Evolutionary conservation across 2,113 vertebrate genomes (phyloP).

Genomic region (Oncorhynchus tshawytscha): DNA sequence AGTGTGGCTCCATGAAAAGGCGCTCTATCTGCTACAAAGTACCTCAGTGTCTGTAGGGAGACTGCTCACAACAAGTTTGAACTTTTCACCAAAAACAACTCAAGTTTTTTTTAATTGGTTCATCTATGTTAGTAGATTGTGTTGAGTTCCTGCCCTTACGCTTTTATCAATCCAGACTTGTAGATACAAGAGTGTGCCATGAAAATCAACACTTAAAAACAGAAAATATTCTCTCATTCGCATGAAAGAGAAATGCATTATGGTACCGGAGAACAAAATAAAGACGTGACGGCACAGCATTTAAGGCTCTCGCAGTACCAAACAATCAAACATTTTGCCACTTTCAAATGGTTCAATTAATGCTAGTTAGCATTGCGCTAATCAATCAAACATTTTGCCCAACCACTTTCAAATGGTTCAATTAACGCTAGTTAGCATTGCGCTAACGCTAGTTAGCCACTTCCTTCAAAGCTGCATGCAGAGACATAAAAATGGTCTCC

Average conservation of each 20-base stretch:
- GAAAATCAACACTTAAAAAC: background rate
- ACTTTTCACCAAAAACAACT: background rate
- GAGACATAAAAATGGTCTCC: no score
- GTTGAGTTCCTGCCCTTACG: background rate
- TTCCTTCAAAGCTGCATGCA: no score
- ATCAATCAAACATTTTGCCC: no score
- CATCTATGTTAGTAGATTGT: background rate
- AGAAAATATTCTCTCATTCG: background rate
- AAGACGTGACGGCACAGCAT: background rate
- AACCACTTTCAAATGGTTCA: no score
- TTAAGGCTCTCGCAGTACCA: no score
- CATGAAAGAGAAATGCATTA: background rate
- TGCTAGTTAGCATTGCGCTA: no score
- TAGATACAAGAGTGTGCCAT: background rate
- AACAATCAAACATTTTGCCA: no score
- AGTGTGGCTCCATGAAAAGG: no score
- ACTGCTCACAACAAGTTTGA: background rate
- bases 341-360: no score
- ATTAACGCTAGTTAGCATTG: no score
- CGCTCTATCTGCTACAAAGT: background rate
- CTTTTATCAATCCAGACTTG: constrained; percentile 14
- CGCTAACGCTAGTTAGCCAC: no score
- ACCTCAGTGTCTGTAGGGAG: background rate
- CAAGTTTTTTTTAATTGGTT: constrained; percentile 2
- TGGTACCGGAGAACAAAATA: background rate